Evolutionary conservation across 2,797 vertebrate genomes (phyloP).

Genomic region (Phalanger gymnotis): DNA sequence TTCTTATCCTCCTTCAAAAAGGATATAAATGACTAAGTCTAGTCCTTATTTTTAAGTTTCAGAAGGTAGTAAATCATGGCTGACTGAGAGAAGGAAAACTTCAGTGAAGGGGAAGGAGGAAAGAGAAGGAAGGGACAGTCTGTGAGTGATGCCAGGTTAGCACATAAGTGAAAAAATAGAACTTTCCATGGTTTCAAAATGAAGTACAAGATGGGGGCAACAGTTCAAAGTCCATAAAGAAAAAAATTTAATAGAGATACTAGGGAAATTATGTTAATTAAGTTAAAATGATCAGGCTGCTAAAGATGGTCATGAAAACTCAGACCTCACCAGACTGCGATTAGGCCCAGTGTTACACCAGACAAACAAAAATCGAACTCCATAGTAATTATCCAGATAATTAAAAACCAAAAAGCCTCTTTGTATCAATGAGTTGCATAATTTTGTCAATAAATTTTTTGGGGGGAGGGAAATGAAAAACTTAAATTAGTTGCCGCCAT

Average conservation of each 20-base stretch:
- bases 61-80: not conserved
- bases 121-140: not conserved
- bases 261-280: not conserved
- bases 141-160: not conserved
- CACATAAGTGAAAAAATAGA: constrained; percentile 1
- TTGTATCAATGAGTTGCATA: not conserved
- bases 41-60: not conserved
- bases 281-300: not conserved
- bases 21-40: not conserved
- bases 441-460: not conserved
- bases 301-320: not conserved
- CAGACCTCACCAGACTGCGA: not conserved
- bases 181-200: not conserved
- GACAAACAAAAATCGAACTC: not conserved
- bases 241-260: not conserved
- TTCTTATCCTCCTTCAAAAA: constrained; percentile 32
- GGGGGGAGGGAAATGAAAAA: not conserved
- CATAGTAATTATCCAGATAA: not conserved
- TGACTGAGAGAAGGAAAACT: not conserved
- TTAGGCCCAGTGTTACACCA: not conserved
- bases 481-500: not conserved
- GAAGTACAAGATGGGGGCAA: not conserved
- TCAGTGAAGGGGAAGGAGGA: not conserved
- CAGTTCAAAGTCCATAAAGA: not conserved
- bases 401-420: not conserved